Percentiles rank a stretch among this genome's conserved stretches.
phyloP scores from a whole-genome alignment of 2,113 vertebrate genomes.

The Macrotus californicus region DNA sequence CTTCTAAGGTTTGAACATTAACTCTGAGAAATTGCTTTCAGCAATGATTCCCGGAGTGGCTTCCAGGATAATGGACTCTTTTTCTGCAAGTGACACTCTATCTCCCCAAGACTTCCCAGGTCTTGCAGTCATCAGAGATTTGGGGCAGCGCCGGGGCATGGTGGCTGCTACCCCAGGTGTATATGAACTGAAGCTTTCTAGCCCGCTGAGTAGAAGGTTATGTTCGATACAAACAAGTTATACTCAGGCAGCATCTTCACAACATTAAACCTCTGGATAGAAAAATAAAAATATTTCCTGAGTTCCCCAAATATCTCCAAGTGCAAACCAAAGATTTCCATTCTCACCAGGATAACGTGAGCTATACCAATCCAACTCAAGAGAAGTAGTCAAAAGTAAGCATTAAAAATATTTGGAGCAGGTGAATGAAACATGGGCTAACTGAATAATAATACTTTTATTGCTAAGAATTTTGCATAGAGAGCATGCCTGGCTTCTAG shows the following conservation, averaged over 20 bases:
- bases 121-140: neutral
- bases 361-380: neutral
- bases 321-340: neutral
- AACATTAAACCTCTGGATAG: neutral
- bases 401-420: neutral
- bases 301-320: neutral
- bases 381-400: neutral
- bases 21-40: constrained; percentile 53
- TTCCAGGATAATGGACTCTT: constrained; percentile 7
- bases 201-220: neutral
- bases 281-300: constrained; percentile 31
- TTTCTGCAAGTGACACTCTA: neutral
- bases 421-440: neutral
- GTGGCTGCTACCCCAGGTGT: neutral
- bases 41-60: neutral
- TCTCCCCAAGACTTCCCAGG: neutral
- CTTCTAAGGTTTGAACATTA: constrained; percentile 62
- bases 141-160: neutral
- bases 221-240: neutral
- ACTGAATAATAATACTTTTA: neutral
- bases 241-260: neutral
- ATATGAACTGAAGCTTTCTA: neutral
- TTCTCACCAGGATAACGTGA: neutral
- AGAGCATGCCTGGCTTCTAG: neutral
- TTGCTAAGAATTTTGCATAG: neutral